phyloP scores from a whole-genome alignment of 2,888 invertebrate species.

The Blera fallax region DNA sequence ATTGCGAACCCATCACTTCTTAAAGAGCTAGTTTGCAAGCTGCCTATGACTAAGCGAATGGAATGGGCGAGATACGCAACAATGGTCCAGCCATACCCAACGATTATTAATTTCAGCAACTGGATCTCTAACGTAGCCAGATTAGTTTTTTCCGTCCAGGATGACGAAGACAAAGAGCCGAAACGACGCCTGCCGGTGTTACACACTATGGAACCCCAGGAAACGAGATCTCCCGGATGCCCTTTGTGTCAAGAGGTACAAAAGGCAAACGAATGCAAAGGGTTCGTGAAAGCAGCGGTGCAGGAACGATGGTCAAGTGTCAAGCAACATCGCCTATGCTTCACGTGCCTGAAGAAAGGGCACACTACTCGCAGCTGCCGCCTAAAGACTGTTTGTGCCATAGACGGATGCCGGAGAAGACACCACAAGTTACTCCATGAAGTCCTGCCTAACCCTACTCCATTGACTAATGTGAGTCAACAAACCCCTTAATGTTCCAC shows the following conservation, averaged over 20 bases:
- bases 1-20: slow-evolving; percentile 38
- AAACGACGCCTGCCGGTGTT: too few species aligned
- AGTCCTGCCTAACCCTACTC: too few species aligned
- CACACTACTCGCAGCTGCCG: too few species aligned
- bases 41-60: slow-evolving; percentile 6
- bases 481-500: too few species aligned
- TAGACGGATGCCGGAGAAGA: too few species aligned
- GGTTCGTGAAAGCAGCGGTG: slow-evolving; percentile 12
- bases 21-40: neutral
- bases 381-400: too few species aligned
- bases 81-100: neutral
- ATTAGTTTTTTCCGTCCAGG: slow-evolving; percentile 42
- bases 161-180: neutral
- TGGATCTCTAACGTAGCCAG: slow-evolving; percentile 9
- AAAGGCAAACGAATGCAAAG: neutral
- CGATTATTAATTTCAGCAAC: slow-evolving; percentile 4
- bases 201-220: neutral
- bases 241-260: slow-evolving; percentile 1
- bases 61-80: neutral
- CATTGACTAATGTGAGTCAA: too few species aligned
- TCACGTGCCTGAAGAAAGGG: too few species aligned
- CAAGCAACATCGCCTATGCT: too few species aligned
- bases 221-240: neutral
- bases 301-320: slow-evolving; percentile 4
- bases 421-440: too few species aligned